Conservation (phyloP, 35 echinoderm and acorn worm species). For the Ptychodera flava region DNA sequence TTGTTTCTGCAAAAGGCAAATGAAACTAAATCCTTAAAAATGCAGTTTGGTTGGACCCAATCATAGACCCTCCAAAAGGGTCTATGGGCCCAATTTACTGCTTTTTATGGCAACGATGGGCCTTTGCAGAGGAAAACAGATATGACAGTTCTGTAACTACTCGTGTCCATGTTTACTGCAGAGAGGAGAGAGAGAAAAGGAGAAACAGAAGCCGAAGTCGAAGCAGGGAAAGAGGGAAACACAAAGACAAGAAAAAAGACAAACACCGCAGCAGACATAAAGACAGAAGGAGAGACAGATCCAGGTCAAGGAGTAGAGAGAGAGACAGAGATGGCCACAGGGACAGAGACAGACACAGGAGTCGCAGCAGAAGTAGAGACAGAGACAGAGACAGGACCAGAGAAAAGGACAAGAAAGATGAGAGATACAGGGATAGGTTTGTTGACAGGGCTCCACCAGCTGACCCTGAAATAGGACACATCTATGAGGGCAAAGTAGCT, state of each 20-base stretch:
- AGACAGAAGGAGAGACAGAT: slow-evolving; percentile 8
- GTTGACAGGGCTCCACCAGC: slow-evolving; percentile 63
- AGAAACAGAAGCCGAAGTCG: slow-evolving; percentile 41
- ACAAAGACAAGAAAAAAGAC: slow-evolving; percentile 15
- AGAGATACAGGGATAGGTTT: slow-evolving; percentile 63
- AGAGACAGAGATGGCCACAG: slow-evolving; percentile 31
- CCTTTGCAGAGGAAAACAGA: too few species aligned
- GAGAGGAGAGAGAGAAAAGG: slow-evolving; percentile 43
- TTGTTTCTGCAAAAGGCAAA: too few species aligned
- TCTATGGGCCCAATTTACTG: too few species aligned
- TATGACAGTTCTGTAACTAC: too few species aligned
- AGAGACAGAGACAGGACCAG: slow-evolving; percentile 31
- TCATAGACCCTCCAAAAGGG: too few species aligned
- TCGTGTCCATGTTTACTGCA: too few species aligned
- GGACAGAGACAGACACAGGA: slow-evolving; percentile 28
- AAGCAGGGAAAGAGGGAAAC: slow-evolving; percentile 33
- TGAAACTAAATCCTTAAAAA: too few species aligned
- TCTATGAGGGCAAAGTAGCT: slow-evolving; percentile 89
- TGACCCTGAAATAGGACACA: slow-evolving; percentile 73
- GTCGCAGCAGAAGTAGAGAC: not conserved
- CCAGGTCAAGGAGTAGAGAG: not conserved
- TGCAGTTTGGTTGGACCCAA: too few species aligned
- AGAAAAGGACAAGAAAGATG: slow-evolving; percentile 19
- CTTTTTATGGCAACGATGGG: too few species aligned
- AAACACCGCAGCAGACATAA: slow-evolving; percentile 32